These are phyloP conservation scores for Drosophila aff. DNA, from an alignment of 1,140 invertebrate genomes.

Conservation along the genomic window DNA sequence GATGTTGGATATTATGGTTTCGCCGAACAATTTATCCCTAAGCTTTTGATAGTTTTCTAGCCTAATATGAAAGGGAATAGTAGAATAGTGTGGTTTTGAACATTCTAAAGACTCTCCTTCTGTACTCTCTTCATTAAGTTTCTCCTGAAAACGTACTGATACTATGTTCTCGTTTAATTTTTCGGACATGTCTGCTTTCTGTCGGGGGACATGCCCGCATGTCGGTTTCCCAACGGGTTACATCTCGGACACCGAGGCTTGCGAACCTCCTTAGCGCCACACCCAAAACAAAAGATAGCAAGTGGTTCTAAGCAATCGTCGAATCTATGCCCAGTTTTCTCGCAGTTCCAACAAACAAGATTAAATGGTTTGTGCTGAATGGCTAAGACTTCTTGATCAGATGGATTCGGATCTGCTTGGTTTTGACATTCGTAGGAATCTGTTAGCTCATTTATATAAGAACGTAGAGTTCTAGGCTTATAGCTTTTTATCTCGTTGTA, in stretches of 20 bases:
- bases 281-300: not conserved
- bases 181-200: not conserved
- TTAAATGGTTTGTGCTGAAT: slow-evolving; percentile 3
- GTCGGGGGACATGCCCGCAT: not conserved
- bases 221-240: slow-evolving; percentile 6
- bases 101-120: not conserved
- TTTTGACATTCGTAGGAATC: not conserved
- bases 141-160: not conserved
- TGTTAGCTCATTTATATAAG: slow-evolving; percentile 1
- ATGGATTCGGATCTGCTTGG: not conserved
- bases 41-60: not conserved
- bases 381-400: not conserved
- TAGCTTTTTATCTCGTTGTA: not conserved
- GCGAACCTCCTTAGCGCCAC: not conserved
- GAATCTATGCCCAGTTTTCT: not conserved
- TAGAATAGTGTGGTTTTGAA: not conserved
- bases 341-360: not conserved
- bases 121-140: not conserved
- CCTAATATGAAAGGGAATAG: not conserved
- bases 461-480: not conserved
- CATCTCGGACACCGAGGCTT: not conserved
- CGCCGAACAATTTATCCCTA: not conserved
- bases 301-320: not conserved
- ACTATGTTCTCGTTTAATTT: not conserved
- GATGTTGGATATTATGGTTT: not conserved